phyloP scores from a whole-genome alignment of 1,140 invertebrate species.

The Drosophila virilis region DNA sequence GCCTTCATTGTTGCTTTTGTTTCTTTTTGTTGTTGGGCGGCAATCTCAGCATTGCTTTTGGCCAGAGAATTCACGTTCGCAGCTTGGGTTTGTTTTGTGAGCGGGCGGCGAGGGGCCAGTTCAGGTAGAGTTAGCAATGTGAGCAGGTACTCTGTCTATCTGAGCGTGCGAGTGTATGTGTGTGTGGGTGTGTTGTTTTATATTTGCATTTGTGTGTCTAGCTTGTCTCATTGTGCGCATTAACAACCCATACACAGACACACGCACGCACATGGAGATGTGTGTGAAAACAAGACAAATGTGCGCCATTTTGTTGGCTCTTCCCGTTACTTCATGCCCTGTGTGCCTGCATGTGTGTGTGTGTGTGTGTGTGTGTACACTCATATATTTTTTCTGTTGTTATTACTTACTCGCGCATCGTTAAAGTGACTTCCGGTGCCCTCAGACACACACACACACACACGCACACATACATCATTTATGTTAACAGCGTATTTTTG shows the following conservation, averaged over 20 bases:
- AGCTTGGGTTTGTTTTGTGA: neutral
- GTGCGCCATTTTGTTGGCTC: slow-evolving; percentile 70
- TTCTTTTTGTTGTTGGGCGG: slow-evolving; percentile 31
- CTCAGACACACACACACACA: slow-evolving; percentile 28
- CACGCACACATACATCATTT: slow-evolving; percentile 23
- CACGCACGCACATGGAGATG: slow-evolving; percentile 4
- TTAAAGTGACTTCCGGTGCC: slow-evolving; percentile 79
- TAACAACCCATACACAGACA: slow-evolving; percentile 45
- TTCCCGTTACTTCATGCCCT: slow-evolving; percentile 29
- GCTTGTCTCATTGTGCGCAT: slow-evolving; percentile 64
- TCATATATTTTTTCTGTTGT: slow-evolving; percentile 50
- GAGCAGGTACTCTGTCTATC: slow-evolving; percentile 10
- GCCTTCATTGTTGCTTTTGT: slow-evolving; percentile 19
- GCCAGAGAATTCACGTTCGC: slow-evolving; percentile 4
- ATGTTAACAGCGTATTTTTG: slow-evolving; percentile 64
- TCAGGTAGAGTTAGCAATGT: neutral
- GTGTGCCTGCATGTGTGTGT: neutral
- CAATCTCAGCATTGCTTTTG: slow-evolving; percentile 56
- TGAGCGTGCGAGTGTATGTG: slow-evolving; percentile 8
- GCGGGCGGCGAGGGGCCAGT: neutral
- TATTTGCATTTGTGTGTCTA: slow-evolving; percentile 42
- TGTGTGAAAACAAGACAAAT: slow-evolving; percentile 46
- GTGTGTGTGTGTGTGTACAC: slow-evolving; percentile 7
- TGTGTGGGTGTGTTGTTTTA: slow-evolving; percentile 18
- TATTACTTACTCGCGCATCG: slow-evolving; percentile 82